Base-by-base conservation (phyloP, 2,797 vertebrate species). In the Catostomus latipinnis region DNA sequence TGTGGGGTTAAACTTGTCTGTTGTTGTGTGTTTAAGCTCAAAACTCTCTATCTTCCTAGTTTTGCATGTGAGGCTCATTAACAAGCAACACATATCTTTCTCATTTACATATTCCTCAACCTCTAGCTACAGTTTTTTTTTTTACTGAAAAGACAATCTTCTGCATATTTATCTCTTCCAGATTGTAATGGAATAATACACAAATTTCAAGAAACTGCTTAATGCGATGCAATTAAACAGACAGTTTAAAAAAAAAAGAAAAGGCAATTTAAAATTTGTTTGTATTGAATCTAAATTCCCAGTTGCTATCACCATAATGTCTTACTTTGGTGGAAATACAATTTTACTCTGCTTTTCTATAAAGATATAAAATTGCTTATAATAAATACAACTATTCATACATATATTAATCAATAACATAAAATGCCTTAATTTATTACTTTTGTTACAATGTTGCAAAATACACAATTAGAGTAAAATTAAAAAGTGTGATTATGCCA, bases 171-270 rank as follows among this genome's bases (percentile, higher is more conserved):
- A 88, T 92, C 85, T 92, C 90, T 92, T 91, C 86, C 90, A 93
- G 93, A 94, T 93, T 94, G 91, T 93, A 93, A 94, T 93, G 94
- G 91, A 94, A 94, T 94, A 94, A 94, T 91, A 87, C 85, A 0
- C 22, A 22, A 22, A 22, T 84, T 90, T 82, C 73, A 6, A 84
- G 87, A 90, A 93, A 94, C 22, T 22, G 88, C 91, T 91, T 76
- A 75, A 80, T 76, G 54, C 61, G 62, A 81, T 58, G 75, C 68
- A 81, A 74, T 79, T 87, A 87, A 58, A 45, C 58, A 75, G 68
- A 65, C 68, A 49, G 72, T 6, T 77, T 74, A 61, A 73, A 63
- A 82, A 78, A 61, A 11, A 61, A 73, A 63, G 80, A 78, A 61
- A 11, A 22, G 22, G 22, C 52, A 6, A 45, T 22, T 22, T 22